Evolutionary conservation across 2,797 vertebrate genomes (phyloP).

Genomic region (Pteropus rufus): DNA sequence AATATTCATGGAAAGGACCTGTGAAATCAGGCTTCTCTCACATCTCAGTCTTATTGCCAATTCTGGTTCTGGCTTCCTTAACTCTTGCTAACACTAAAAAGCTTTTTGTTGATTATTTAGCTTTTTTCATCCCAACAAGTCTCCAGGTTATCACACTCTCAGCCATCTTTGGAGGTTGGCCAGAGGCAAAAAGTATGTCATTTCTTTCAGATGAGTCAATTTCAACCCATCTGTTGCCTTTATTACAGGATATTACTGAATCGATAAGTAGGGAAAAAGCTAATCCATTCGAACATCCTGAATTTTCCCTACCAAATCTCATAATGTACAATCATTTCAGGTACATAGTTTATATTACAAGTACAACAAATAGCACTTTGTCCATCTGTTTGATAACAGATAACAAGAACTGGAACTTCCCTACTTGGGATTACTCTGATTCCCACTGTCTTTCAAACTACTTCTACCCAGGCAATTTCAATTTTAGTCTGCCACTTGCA

Average conservation of each 20-base stretch:
- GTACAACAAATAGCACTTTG: not conserved
- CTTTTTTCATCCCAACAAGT: not conserved
- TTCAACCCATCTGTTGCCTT: not conserved
- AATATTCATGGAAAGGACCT: not conserved
- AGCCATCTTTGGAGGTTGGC: not conserved
- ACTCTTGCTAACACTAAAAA: not conserved
- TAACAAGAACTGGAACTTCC: not conserved
- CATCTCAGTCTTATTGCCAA: not conserved
- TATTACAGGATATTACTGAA: not conserved
- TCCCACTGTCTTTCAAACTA: not conserved
- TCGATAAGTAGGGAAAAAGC: not conserved
- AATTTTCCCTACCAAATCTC: not conserved
- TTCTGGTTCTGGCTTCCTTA: not conserved
- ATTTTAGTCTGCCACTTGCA: not conserved
- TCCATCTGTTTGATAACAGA: not conserved
- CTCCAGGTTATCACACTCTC: not conserved
- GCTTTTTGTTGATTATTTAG: constrained; percentile 7
- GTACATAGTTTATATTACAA: not conserved
- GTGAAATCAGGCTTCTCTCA: not conserved
- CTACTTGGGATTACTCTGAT: not conserved
- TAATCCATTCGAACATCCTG: not conserved
- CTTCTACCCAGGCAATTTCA: not conserved
- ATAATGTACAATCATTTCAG: not conserved
- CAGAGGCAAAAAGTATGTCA: not conserved
- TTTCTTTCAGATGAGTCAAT: not conserved